Conservation (phyloP, 1,140 invertebrate species). For the Rhyacophila brunnea region DNA sequence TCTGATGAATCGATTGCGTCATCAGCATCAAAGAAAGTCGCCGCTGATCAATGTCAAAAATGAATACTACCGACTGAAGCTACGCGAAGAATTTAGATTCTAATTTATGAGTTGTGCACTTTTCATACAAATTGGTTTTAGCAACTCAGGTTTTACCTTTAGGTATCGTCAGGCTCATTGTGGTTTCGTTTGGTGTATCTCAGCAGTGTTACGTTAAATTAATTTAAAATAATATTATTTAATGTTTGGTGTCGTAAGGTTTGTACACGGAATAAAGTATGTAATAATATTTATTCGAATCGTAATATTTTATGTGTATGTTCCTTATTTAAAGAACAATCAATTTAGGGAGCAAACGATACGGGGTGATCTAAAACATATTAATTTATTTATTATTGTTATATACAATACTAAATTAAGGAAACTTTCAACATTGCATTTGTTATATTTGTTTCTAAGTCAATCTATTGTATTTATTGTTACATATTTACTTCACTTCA, state of each 20-base stretch:
- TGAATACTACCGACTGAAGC: too few species aligned
- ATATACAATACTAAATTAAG: conserved; percentile 20
- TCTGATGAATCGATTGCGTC: too few species aligned
- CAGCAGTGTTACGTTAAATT: too few species aligned
- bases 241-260: conserved; percentile 26
- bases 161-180: too few species aligned
- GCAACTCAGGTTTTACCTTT: too few species aligned
- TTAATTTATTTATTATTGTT: conserved; percentile 23
- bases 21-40: too few species aligned
- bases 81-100: too few species aligned
- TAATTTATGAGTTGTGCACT: too few species aligned
- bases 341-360: conserved; percentile 3
- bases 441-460: conserved; percentile 27
- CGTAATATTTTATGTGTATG: conserved; percentile 3
- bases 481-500: conserved; percentile 5
- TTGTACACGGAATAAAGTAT: conserved; percentile 25
- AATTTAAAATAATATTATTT: conserved; percentile 14
- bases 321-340: not conserved
- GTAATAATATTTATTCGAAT: conserved; percentile 11
- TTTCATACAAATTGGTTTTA: conserved; percentile 7
- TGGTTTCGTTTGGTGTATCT: too few species aligned
- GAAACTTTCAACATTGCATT: conserved; percentile 14
- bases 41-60: too few species aligned
- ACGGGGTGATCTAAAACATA: conserved; percentile 10
- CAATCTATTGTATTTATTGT: conserved; percentile 26